Base-by-base conservation (phyloP, 2,888 invertebrate species). In the Corythucha ciliata region DNA sequence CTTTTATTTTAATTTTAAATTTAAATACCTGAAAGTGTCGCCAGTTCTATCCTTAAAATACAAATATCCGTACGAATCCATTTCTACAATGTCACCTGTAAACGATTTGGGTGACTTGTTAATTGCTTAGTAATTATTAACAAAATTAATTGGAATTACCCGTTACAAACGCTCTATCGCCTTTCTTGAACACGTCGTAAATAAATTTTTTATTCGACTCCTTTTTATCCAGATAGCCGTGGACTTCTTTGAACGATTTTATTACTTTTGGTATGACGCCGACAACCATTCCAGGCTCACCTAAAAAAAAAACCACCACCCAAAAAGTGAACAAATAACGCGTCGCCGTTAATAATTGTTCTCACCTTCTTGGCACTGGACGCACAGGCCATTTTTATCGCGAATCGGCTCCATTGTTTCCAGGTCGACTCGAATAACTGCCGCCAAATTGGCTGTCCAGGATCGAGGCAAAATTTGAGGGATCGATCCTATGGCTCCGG, bases 31-130 rank as follows among this genome's bases (percentile, higher is more conserved):
- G 70, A 81, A 86, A 0, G 86, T 87, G 68, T 87, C 86, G 3
- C 86, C 86, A 44, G 82, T 84, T 66, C 96, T 78, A 70, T 96
- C 96, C 58, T 81, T 83, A 74, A 96, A 96, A 72, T 80, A 94
- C 65, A 88, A 79, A 70, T 90, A 93, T 36, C 94, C 94, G 14
- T 83, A 74, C 60, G 91, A 83, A 68, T 97, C 94, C 72, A 83
- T 81, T 34, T 87, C 79, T 57, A 96, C 70, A 62, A 96, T 78
- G 72, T 97, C 96, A 52, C 86, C 83, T 73, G 48, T 52, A 54
- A 54, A n/a, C n/a, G n/a, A n/a, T n/a, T n/a, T n/a, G n/a, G n/a
- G n/a, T n/a, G n/a, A n/a, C n/a, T n/a, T 48, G 16, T 33, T 16
- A 18, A 20, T n/a, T n/a, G n/a, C n/a, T n/a, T n/a, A n/a, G n/a